Evolutionary conservation across 2,888 invertebrate genomes (phyloP), one percentile per base, ranked within the genome.

Genomic region (Pardosa pseudoannulata): DNA sequence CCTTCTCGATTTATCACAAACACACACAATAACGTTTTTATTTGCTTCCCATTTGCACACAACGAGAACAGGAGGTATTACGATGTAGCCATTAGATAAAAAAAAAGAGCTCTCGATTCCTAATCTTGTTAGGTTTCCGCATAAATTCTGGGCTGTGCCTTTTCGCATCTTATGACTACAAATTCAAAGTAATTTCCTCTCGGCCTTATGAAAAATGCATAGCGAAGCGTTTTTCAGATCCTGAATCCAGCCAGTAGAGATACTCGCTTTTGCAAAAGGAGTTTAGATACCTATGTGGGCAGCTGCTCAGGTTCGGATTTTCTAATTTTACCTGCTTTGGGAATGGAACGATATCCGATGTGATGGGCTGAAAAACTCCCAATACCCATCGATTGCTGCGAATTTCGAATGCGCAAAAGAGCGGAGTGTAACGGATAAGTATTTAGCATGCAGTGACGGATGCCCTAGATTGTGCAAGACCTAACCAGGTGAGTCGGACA

Each of bases 121-220:
- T 85, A 85, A 85, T 85, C 83, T 85, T 76, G 76, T 83, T 83
- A 76, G 70, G 76, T 83, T 85, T 85, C 72, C 65, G 83, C 83
- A 85, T 85, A 85, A n/a, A 85, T 85, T 85, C 71, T 72, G 73
- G 70, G 39, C 62, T 65, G 68, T n/a, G 71, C 65, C 82, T 70
- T 78, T 85, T 85, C 83, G 78, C 83, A 78, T 85, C 83, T 79
- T 85, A 85, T 85, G 83, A 85, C 83, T 85, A 85, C 83, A 85
- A 78, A 85, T 85, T 85, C 78, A 85, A n/a, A 85, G 83, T 85
- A 85, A 85, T 85, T 85, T 85, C 83, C 83, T 85, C 73, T 81
- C 78, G 78, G 67, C 71, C 83, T 85, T 85, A 85, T 85, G 83
- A 85, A 85, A 85, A 85, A 85, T 85, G 83, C 83, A 85, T 85